Conservation (phyloP, 1,140 invertebrate species). For the Drosophila lacteicornis region DNA sequence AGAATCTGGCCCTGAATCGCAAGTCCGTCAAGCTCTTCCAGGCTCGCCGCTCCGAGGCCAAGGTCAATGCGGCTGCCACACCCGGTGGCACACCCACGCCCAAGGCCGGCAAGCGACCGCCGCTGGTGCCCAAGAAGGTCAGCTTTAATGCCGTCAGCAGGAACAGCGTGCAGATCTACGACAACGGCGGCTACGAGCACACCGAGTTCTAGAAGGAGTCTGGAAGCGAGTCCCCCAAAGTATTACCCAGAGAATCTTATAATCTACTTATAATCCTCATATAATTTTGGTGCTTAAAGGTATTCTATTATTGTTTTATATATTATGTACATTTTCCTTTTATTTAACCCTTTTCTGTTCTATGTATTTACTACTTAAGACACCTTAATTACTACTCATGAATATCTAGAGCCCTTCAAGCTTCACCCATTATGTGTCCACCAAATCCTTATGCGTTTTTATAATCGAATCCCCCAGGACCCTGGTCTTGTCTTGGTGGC, state of each 20-base stretch:
- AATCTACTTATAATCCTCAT: background rate
- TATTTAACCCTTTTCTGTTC: background rate
- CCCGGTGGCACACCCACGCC: conserved; percentile 58
- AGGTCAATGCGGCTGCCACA: conserved; percentile 63
- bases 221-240: background rate
- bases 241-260: conserved; percentile 52
- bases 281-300: background rate
- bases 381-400: conserved; percentile 1
- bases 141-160: conserved; percentile 38
- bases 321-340: background rate
- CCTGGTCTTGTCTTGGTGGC: conserved; percentile 41
- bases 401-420: background rate
- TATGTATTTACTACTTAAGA: background rate
- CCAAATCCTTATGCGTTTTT: conserved; percentile 24
- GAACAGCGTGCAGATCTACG: conserved; percentile 47
- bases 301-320: background rate
- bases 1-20: conserved; percentile 70
- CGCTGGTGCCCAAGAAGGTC: conserved; percentile 46
- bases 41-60: conserved; percentile 64
- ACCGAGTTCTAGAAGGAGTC: conserved; percentile 39
- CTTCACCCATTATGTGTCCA: background rate
- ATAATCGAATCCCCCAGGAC: conserved; percentile 29
- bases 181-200: conserved; percentile 61
- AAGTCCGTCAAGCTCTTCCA: conserved; percentile 77
- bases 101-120: conserved; percentile 52